Conservation (phyloP, 2,888 invertebrate genomes). For the Pachycephus smyrnensis region DNA sequence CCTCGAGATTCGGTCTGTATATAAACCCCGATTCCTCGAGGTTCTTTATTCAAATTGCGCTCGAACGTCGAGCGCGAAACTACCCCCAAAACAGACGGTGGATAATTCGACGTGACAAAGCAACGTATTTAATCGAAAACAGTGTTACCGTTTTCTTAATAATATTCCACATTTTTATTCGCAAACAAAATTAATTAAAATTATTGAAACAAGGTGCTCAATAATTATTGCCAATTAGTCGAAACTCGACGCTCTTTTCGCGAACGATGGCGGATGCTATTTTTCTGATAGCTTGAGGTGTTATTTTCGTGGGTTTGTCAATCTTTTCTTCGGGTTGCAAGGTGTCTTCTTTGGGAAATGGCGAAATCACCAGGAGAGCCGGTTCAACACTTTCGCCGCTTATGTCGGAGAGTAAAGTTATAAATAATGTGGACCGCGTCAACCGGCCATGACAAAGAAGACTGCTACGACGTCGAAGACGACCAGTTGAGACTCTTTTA, state of each 20-base stretch:
- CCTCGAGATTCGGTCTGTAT: constrained; percentile 40
- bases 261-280: neutral
- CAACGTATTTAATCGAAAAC: neutral
- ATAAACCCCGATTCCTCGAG: constrained; percentile 28
- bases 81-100: neutral
- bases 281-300: neutral
- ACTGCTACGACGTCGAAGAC: neutral
- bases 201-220: neutral
- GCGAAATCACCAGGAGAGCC: neutral
- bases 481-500: neutral
- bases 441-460: neutral
- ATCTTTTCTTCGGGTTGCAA: neutral
- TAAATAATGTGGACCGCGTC: neutral
- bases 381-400: neutral
- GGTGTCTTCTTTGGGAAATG: neutral
- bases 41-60: constrained; percentile 52
- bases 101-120: neutral
- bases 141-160: neutral
- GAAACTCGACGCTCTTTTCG: neutral
- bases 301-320: neutral
- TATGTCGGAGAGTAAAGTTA: neutral
- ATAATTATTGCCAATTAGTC: neutral
- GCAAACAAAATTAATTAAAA: neutral
- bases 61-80: constrained; percentile 9
- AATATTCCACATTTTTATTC: neutral